Percentiles rank a stretch among this genome's conserved stretches.
These are phyloP conservation scores for Drosophila colorata DNA, from an alignment of 2,888 invertebrate species.

Conservation along the genomic window DNA sequence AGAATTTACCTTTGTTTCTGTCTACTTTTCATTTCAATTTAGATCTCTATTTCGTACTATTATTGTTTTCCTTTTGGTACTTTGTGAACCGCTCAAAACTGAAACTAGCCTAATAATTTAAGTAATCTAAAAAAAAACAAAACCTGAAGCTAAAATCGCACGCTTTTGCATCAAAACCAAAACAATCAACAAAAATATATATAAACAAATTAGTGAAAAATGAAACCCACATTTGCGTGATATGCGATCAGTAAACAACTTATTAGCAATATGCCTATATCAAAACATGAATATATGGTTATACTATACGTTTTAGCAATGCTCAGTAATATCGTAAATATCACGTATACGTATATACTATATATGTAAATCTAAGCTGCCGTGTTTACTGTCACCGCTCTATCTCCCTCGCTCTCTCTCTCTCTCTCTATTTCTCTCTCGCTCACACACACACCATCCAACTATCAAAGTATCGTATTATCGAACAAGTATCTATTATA, in stretches of 20 bases:
- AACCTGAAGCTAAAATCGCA: conserved; percentile 81
- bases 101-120: conserved; percentile 78
- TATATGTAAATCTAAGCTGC: conserved; percentile 73
- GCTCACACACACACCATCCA: conserved; percentile 51
- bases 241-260: conserved; percentile 71
- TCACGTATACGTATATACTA: conserved; percentile 73
- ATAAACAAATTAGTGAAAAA: conserved; percentile 43
- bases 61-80: conserved; percentile 52
- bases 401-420: conserved; percentile 60
- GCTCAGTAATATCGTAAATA: conserved; percentile 76
- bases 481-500: conserved; percentile 20
- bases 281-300: conserved; percentile 58
- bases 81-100: conserved; percentile 76
- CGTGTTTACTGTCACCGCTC: conserved; percentile 73
- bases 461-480: conserved; percentile 35
- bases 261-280: conserved; percentile 67
- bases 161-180: conserved; percentile 84
- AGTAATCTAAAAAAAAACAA: conserved; percentile 66
- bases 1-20: conserved; percentile 45
- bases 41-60: conserved; percentile 41
- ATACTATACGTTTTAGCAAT: conserved; percentile 64
- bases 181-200: conserved; percentile 39
- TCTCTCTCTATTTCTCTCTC: conserved; percentile 35
- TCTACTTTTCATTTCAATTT: conserved; percentile 44
- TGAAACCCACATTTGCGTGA: conserved; percentile 72